A percentile compares a stretch with the other conserved stretches of the same genome.
Evolutionary conservation across 2,797 vertebrate species (phyloP).

Genomic region (Myotis daubentonii): DNA sequence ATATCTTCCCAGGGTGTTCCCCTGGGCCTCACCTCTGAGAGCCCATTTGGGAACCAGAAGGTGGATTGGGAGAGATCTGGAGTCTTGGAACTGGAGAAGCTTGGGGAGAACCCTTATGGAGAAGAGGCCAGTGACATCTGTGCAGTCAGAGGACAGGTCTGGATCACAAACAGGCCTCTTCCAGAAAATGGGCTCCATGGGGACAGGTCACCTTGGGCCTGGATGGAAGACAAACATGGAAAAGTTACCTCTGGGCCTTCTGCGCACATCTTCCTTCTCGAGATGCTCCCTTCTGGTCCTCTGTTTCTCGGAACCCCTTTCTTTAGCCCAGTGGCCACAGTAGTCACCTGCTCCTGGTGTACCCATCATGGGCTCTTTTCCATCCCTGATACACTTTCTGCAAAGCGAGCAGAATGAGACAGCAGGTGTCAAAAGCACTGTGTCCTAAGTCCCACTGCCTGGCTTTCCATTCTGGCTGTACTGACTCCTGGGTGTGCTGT

Average conservation of each 20-base stretch:
- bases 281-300: background rate
- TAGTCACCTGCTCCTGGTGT: background rate
- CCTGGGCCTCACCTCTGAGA: background rate
- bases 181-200: background rate
- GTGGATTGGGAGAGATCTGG: background rate
- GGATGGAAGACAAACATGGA: background rate
- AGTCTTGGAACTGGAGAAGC: background rate
- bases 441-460: background rate
- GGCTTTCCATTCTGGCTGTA: background rate
- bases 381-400: background rate
- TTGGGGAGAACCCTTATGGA: background rate
- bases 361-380: background rate
- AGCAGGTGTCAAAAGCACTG: background rate
- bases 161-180: background rate
- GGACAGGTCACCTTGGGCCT: background rate
- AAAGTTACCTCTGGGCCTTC: background rate
- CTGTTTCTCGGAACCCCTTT: background rate
- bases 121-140: background rate
- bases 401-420: background rate
- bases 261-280: background rate
- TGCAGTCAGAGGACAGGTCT: background rate
- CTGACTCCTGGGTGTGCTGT: background rate
- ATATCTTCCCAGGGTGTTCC: too few relatives aligned
- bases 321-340: background rate
- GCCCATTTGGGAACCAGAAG: background rate